Evolutionary conservation across 1,140 invertebrate species (phyloP), one percentile per base, ranked within the genome.

Genomic region (Atta colombica): DNA sequence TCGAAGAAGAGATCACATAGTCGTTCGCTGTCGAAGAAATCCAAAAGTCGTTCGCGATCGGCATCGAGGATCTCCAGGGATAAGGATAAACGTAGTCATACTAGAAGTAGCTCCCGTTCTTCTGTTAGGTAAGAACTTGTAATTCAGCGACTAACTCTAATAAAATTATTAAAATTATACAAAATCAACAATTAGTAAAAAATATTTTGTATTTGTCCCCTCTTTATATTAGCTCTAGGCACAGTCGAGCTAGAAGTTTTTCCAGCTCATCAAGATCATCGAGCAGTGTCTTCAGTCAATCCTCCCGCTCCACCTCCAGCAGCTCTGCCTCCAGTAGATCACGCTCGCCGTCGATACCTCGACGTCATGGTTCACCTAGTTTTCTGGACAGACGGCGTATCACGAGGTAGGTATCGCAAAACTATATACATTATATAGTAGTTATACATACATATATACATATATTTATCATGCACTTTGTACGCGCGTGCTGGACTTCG

Each of bases 341-440:
- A 60, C 96, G 98, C 75, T 98, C 98, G 63, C 97, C 97, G 12
- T 99, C 98, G 35, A 99, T 99, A 95, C 98, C 98, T 35, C 96
- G 98, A 66, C 96, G 98, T 87, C 97, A 97, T 89, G 98, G 98
- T 45, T 99, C 98, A 63, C 98, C 98, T 1, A 98, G 98, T 93
- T 99, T 99, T 95, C 95, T 99, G 53, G 98, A 99, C 93, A 96
- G 98, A 92, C 96, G 98, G 72, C 96, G 98, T 87, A 99, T 99
- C 89, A 99, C 98, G 71, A 99, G 98, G 98, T 99, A 96, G 96
- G 87, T 87, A 49, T 45, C 8, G 49, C 28, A 28, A 39, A n/a
- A 10, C 0, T 39, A 39, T 45, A 18, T 45, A 18, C n/a, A 4
- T 49, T 16, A n/a, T 4, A 35, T 55, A 21, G 60, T 85, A 90